Evolutionary conservation across 2,113 vertebrate genomes (phyloP), one percentile per base, ranked within the genome.

Genomic region (Phalacrocorax brasilianus): DNA sequence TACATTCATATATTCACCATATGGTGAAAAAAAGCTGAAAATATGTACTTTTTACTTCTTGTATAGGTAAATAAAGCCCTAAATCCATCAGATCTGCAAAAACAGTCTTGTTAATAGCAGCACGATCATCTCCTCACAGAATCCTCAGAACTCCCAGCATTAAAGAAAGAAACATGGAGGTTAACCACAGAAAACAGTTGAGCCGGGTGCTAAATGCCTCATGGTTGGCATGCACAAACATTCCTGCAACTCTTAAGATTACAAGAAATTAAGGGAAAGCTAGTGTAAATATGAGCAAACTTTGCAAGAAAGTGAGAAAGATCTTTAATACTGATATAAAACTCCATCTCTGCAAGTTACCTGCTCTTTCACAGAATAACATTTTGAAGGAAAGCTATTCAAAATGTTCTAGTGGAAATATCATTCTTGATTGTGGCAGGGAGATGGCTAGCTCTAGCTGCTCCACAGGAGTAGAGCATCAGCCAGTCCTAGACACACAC

Each of bases 401-500:
- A 0, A 47, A 61, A 30, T 30, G 17, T 45, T 68, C 40, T 6
- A 65, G 18, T 13, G 28, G 30, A 67, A 75, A 49, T n/a, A 27
- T 2, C 42, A 18, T 49, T 78, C 20, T 79, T 89, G 73, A 15
- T 1, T 49, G 45, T 40, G 49, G n/a, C 35, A 81, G 40, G 27
- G 55, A 80, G 49, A 65, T 9, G 12, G 23, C 35, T 73, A 47
- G 27, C 65, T 92, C 28, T 21, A 73, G 53, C 44, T 73, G 59
- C 33, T 62, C 33, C 47, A 33, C 0, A 0, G 11, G 21, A 77
- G 53, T 0, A 62, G 14, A 72, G 10, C 47, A 50, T 61, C 56
- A 61, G 45, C 45, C 22, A 68, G 19, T 33, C 35, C 59, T 38
- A 67, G 11, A 55, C 27, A 61, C 33, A 47, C 26, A 71, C 14